Base-by-base conservation (phyloP, 2,888 invertebrate species). In the Eilema sororculum region DNA sequence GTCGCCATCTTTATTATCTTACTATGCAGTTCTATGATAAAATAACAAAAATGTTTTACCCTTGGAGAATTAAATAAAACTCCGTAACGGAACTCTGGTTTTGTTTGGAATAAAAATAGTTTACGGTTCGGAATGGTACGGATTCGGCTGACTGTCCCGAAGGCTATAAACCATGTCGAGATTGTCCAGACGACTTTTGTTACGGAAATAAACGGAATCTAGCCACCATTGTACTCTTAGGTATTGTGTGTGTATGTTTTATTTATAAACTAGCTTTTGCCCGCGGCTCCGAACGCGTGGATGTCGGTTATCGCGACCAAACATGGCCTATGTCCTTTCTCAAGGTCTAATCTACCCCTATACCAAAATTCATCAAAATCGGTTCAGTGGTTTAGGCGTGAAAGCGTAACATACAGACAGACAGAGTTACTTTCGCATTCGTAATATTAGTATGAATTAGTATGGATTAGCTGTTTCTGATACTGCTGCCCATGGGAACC, bases 151-250 rank as follows among this genome's bases (percentile, higher is more conserved):
- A 81, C 72, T 80, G 82, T 80, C 82, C 71, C 73, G 72, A 67
- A 68, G 69, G 74, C 67, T 74, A 79, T 82, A 82, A 82, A 82
- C 75, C 81, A 81, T 67, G 61, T 65, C 71, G 82, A 82, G 71
- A 76, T 77, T 81, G 81, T 81, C 82, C 82, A 82, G 82, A 80
- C 79, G 56, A 67, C 71, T 79, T 76, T 82, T 82, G 83, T 81
- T 78, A 76, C 79, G 20, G 75, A 82, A 79, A 81, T 81, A 82
- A 73, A 78, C 73, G n/a, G 57, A 65, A 67, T 75, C 65, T 75
- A 68, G 67, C 57, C 69, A 52, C 25, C 64, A 81, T 81, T 81
- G 80, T 81, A 61, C 58, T 81, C 65, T 33, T 64, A 65, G 58
- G 64, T 28, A 28, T 63, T 65, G 6, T 63, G 28, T 20, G 33